A percentile compares a stretch with the other conserved stretches of the same genome.
Evolutionary conservation across 2,888 invertebrate genomes (phyloP).

Genomic region (Chaetogeoica ovagalla): DNA sequence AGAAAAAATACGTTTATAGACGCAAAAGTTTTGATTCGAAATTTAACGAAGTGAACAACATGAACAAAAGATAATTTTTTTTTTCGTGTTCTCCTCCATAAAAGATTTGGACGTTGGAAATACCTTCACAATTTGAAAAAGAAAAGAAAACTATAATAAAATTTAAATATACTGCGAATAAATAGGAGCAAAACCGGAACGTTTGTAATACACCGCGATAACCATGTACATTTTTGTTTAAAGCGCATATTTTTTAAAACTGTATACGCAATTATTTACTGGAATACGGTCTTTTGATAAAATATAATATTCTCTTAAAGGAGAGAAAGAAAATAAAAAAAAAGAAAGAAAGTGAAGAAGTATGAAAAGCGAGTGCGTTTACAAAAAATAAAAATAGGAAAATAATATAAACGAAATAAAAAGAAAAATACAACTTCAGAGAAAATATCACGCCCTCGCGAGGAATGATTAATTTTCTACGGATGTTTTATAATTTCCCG

Average conservation of each 20-base stretch:
- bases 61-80: conserved; percentile 14
- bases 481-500: not conserved
- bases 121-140: conserved; percentile 5
- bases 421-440: not conserved
- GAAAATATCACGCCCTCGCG: not conserved
- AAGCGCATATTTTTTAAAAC: not conserved
- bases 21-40: conserved; percentile 29
- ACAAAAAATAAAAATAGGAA: not conserved
- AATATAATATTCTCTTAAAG: not conserved
- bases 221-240: conserved; percentile 27
- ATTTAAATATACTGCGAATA: conserved; percentile 39
- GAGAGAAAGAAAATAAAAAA: not conserved
- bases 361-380: not conserved
- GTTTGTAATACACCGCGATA: conserved; percentile 12
- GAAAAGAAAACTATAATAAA: conserved; percentile 27
- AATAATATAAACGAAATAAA: not conserved
- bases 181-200: conserved; percentile 24
- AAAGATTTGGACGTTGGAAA: conserved; percentile 15
- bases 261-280: conserved; percentile 18
- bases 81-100: not conserved
- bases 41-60: not conserved
- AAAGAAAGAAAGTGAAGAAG: not conserved
- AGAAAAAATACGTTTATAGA: not conserved
- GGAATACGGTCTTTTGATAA: conserved; percentile 21
- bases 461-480: conserved; percentile 1